Conservation (phyloP, 2,113 vertebrate species). For the Phocoena sinus region DNA sequence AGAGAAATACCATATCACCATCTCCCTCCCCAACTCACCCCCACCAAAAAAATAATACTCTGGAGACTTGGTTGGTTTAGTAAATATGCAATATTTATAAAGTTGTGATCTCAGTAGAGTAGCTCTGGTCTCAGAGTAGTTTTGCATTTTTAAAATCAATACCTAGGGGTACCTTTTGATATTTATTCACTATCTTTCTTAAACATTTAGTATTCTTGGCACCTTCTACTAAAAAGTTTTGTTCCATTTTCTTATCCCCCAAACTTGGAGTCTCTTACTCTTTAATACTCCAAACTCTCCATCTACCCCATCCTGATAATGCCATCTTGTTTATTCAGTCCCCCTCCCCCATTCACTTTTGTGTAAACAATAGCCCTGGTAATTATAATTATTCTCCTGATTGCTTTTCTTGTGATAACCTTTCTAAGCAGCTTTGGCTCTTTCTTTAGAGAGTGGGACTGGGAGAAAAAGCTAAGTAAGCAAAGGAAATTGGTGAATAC, state of each 20-base stretch:
- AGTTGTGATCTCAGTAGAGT: conserved; percentile 1
- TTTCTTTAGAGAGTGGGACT: not conserved
- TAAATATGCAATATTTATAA: conserved; percentile 45
- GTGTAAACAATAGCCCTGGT: not conserved
- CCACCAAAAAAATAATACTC: not conserved
- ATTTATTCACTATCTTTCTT: conserved; percentile 44
- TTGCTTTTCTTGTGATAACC: conserved; percentile 20
- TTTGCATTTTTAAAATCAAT: conserved; percentile 48
- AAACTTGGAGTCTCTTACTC: not conserved
- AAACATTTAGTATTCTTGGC: not conserved
- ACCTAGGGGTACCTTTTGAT: conserved; percentile 31
- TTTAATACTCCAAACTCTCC: not conserved
- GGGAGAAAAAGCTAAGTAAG: conserved; percentile 5
- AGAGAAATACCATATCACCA: not conserved
- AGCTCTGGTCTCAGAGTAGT: conserved; percentile 1
- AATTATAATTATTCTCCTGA: conserved; percentile 10
- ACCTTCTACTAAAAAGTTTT: not conserved
- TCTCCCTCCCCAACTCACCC: accelerated
- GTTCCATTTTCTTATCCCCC: not conserved
- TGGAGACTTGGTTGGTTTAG: not conserved
- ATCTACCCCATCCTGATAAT: not conserved
- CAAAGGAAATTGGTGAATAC: not conserved
- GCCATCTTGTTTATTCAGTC: not conserved
- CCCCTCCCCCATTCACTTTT: not conserved
- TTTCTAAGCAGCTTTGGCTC: not conserved